Conservation (phyloP, 2,113 vertebrate genomes). For the Sinocyclocheilus rhinocerous region DNA sequence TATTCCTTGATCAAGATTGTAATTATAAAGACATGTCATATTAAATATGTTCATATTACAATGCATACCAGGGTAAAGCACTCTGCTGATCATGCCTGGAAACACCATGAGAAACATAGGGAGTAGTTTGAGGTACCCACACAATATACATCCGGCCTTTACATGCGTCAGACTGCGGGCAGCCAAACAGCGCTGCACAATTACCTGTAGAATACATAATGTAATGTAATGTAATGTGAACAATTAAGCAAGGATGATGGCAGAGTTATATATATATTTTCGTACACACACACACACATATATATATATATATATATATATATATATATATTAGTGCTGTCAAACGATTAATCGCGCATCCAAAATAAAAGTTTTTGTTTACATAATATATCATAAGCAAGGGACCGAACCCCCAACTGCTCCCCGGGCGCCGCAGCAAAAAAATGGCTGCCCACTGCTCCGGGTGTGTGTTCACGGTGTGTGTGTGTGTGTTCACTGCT, state of each 20-base stretch:
- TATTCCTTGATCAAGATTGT: background rate
- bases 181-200: slow-evolving; percentile 88
- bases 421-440: no score
- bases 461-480: no score
- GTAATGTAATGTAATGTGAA: background rate
- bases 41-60: background rate
- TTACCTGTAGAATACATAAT: slow-evolving; percentile 74
- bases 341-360: no score
- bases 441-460: no score
- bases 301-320: no score
- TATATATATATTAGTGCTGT: no score
- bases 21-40: background rate
- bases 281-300: fast-evolving
- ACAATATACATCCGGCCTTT: slow-evolving; percentile 87
- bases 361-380: no score
- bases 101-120: slow-evolving; percentile 94
- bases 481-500: no score
- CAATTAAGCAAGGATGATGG: background rate
- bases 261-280: background rate
- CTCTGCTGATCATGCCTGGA: slow-evolving; percentile 89
- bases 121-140: slow-evolving; percentile 87
- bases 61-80: slow-evolving; percentile 81
- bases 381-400: no score
- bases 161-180: slow-evolving; percentile 84
- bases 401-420: no score